Percentiles rank a stretch among this genome's conserved stretches.
Evolutionary conservation across 2,113 vertebrate genomes (phyloP).

Genomic region (Colius striatus): DNA sequence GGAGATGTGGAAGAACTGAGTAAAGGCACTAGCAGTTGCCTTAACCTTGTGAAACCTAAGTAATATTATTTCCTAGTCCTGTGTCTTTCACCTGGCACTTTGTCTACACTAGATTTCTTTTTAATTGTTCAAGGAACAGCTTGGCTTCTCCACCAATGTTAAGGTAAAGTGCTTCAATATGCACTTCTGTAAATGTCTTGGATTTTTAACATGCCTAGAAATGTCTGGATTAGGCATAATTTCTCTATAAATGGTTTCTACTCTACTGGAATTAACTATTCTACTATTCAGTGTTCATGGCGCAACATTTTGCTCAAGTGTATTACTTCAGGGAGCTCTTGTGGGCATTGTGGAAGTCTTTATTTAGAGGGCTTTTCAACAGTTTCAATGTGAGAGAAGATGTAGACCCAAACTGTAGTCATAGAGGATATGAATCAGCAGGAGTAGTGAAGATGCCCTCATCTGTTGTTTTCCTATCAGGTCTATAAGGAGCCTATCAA

Average conservation of each 20-base stretch:
- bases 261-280: background rate
- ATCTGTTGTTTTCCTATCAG: background rate
- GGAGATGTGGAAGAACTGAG: background rate
- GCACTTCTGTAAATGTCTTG: background rate
- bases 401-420: background rate
- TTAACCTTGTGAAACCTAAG: background rate
- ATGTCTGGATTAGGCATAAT: background rate
- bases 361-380: background rate
- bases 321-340: background rate
- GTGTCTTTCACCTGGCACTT: background rate
- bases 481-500: background rate
- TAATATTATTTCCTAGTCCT: background rate
- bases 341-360: background rate
- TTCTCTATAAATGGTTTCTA: background rate
- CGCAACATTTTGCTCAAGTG: background rate
- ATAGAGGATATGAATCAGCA: background rate
- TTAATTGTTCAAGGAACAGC: background rate
- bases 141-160: background rate
- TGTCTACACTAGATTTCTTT: background rate
- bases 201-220: background rate
- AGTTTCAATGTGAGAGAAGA: background rate
- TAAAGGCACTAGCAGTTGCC: background rate
- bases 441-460: background rate
- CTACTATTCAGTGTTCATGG: background rate
- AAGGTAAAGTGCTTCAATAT: background rate